phyloP scores from a whole-genome alignment of 2,113 vertebrate genomes.

The Amia ocellicauda region DNA sequence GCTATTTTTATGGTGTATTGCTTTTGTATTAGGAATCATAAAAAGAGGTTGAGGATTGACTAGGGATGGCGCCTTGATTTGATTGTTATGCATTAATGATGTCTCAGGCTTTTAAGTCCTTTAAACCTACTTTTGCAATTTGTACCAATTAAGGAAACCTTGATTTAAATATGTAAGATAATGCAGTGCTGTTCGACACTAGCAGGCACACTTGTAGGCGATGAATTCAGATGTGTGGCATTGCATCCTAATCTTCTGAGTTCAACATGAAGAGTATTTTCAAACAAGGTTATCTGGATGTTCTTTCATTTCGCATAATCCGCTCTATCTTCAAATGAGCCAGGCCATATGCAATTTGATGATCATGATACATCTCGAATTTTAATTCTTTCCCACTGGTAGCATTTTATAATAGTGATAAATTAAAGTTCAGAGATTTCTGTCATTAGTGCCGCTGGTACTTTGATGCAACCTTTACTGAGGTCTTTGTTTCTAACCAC shows the following conservation, averaged over 20 bases:
- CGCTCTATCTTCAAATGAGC: background rate
- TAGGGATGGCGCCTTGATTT: too few species aligned
- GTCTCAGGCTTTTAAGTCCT: too few species aligned
- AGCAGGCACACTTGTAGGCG: too few species aligned
- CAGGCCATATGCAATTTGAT: background rate
- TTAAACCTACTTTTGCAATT: too few species aligned
- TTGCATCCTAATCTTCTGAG: background rate
- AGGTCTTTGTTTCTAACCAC: background rate
- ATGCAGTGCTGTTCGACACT: too few species aligned
- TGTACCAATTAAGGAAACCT: too few species aligned
- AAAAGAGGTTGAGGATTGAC: too few species aligned
- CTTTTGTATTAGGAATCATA: too few species aligned
- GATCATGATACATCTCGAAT: constrained; percentile 13
- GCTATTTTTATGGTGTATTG: too few species aligned
- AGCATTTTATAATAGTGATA: constrained; percentile 3
- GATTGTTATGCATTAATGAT: too few species aligned
- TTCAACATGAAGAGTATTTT: background rate
- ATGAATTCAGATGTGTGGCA: background rate
- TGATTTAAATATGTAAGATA: too few species aligned
- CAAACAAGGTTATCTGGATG: background rate
- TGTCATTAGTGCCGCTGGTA: background rate
- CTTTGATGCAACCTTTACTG: background rate
- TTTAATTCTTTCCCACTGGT: background rate
- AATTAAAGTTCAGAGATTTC: background rate
- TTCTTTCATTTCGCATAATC: background rate